Conservation (phyloP, 2,888 invertebrate genomes). For the Herminia tarsipennalis region DNA sequence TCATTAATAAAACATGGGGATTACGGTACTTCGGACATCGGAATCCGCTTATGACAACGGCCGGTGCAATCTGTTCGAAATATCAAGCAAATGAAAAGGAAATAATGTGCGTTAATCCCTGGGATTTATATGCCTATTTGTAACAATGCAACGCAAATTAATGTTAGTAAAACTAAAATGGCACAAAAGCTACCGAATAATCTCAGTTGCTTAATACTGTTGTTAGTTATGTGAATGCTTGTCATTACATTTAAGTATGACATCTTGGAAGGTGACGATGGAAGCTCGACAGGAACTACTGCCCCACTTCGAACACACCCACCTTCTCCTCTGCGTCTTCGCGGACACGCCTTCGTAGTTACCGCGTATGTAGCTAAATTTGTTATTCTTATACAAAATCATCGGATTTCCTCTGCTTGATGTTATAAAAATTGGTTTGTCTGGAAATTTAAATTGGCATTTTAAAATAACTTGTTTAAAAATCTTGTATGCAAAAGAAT, state of each 20-base stretch:
- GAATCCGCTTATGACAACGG: too few relatives aligned
- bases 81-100: too few relatives aligned
- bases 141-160: too few relatives aligned
- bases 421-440: not conserved
- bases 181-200: too few relatives aligned
- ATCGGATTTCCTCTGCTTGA: slow-evolving; percentile 8
- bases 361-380: not conserved
- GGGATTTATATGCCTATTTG: too few relatives aligned
- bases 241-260: slow-evolving; percentile 14
- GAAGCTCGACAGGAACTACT: slow-evolving; percentile 25
- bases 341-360: not conserved
- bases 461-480: not conserved
- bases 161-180: too few relatives aligned
- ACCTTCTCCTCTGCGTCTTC: slow-evolving; percentile 11
- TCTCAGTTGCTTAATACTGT: too few relatives aligned
- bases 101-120: too few relatives aligned
- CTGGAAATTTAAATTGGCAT: not conserved
- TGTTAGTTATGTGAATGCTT: slow-evolving; percentile 5
- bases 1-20: too few relatives aligned
- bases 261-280: slow-evolving; percentile 44
- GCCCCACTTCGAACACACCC: slow-evolving; percentile 27
- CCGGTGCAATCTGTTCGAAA: too few relatives aligned
- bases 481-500: too few relatives aligned
- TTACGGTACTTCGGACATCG: too few relatives aligned
- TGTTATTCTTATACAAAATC: not conserved